These are phyloP conservation scores for Leptopilina clavipes DNA, from an alignment of 1,140 invertebrate species.

Conservation along the genomic window DNA sequence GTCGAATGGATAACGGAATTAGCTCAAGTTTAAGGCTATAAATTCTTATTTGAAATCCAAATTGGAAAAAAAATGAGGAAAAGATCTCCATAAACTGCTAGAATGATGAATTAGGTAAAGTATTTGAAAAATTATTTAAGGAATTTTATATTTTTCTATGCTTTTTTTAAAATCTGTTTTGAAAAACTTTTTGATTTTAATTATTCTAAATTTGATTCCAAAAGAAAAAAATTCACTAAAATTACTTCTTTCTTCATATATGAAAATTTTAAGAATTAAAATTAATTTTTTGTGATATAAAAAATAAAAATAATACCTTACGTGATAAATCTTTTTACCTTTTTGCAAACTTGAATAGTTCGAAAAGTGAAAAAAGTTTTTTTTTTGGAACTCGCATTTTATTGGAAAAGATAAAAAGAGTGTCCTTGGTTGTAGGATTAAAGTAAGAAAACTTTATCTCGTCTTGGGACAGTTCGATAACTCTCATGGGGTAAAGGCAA, in stretches of 20 bases:
- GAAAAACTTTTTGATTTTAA: no score
- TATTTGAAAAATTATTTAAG: background rate
- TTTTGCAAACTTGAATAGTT: background rate
- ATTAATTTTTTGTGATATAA: no score
- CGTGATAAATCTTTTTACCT: background rate
- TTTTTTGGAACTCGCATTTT: background rate
- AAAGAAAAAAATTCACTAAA: no score
- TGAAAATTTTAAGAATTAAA: no score
- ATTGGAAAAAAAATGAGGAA: background rate
- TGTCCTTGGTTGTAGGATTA: conserved; percentile 7
- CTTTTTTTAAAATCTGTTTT: no score
- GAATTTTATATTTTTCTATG: no score
- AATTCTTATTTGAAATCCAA: conserved; percentile 6
- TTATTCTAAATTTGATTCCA: no score
- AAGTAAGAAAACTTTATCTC: conserved; percentile 29
- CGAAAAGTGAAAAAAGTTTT: background rate
- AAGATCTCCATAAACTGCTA: background rate
- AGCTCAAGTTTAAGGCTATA: background rate
- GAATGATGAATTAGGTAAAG: background rate
- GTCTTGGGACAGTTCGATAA: conserved; percentile 23
- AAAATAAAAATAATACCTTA: background rate
- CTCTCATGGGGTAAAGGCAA: conserved; percentile 21
- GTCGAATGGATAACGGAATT: background rate
- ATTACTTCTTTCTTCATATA: no score
- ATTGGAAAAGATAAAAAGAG: background rate